Evolutionary conservation across 2,888 invertebrate genomes (phyloP), one percentile per base, ranked within the genome.

Genomic region (Acleris sparsana): DNA sequence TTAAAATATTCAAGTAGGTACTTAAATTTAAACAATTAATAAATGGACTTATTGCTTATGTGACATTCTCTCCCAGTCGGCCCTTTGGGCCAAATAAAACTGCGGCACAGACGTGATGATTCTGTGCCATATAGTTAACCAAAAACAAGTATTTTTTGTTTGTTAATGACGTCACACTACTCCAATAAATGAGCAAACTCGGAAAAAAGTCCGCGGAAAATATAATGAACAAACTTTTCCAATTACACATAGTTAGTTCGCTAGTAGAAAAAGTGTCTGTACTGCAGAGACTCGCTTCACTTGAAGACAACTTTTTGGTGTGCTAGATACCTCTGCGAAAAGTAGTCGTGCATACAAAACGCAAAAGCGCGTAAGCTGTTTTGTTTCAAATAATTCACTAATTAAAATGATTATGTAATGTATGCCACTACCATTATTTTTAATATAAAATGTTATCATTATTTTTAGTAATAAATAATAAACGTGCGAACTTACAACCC

Each of bases 201-300:
- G 67, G 72, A 79, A 80, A 80, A 83, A 82, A 80, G 77, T 83
- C 75, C 74, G 71, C 79, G 83, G 70, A 86, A 86, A 88, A 88
- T 84, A 88, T 92, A 91, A 92, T 91, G 90, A 91, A 87, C 78
- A 80, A 92, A 92, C 73, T 91, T 92, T 86, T 77, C 89, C 91
- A 91, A 91, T 91, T 91, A 91, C 80, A 84, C 88, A 90, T 88
- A 89, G 88, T 78, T 77, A 79, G 72, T 72, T 85, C 78, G 77
- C 76, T 76, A 66, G 75, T 75, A 77, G 82, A 83, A 85, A 79
- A 75, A 64, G 70, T 64, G 73, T 70, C 77, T 77, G 83, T 84
- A 76, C 72, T 72, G 73, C 71, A 71, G 70, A 63, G 74, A 77
- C 72, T 73, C 70, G 63, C 68, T 68, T 73, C 75, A 71, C 71